These are phyloP conservation scores for Drosophila neonasuta DNA, from an alignment of 2,888 invertebrate species.

Conservation along the genomic window DNA sequence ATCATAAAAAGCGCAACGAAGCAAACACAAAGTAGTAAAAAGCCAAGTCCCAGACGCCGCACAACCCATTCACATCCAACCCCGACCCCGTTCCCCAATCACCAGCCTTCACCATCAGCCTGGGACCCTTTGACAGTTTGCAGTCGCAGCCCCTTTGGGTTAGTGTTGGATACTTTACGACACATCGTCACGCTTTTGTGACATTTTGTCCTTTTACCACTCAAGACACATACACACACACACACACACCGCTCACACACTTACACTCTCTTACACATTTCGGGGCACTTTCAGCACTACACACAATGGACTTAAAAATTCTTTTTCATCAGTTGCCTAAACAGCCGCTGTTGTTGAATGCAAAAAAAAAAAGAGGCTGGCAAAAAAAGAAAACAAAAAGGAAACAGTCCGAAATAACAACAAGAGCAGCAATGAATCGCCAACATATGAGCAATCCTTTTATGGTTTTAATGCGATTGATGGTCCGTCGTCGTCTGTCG, in stretches of 20 bases:
- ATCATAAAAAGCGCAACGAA: constrained; percentile 59
- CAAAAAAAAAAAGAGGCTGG: constrained; percentile 23
- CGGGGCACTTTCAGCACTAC: constrained; percentile 50
- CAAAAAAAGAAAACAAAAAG: not conserved
- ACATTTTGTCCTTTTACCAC: constrained; percentile 74
- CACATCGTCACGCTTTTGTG: constrained; percentile 80
- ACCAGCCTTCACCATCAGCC: not conserved
- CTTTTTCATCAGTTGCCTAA: constrained; percentile 66
- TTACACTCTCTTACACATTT: constrained; percentile 38
- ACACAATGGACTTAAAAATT: constrained; percentile 74
- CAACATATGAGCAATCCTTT: constrained; percentile 78
- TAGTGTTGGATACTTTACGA: constrained; percentile 74
- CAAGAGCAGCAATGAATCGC: constrained; percentile 41
- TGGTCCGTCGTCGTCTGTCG: constrained; percentile 58
- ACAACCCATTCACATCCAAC: constrained; percentile 26
- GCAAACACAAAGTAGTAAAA: constrained; percentile 55
- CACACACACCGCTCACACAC: constrained; percentile 26
- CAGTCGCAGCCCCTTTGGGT: constrained; percentile 45
- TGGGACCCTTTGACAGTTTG: constrained; percentile 8
- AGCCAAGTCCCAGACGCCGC: constrained; percentile 48
- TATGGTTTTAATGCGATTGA: constrained; percentile 80
- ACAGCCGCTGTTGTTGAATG: constrained; percentile 40
- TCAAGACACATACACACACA: constrained; percentile 46
- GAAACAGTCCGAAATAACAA: constrained; percentile 46
- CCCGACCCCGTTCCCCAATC: not conserved